Percentiles rank a stretch among this genome's conserved stretches.
These are phyloP conservation scores for Argynnis bischoffii DNA, from an alignment of 2,888 invertebrate genomes.

Conservation along the genomic window DNA sequence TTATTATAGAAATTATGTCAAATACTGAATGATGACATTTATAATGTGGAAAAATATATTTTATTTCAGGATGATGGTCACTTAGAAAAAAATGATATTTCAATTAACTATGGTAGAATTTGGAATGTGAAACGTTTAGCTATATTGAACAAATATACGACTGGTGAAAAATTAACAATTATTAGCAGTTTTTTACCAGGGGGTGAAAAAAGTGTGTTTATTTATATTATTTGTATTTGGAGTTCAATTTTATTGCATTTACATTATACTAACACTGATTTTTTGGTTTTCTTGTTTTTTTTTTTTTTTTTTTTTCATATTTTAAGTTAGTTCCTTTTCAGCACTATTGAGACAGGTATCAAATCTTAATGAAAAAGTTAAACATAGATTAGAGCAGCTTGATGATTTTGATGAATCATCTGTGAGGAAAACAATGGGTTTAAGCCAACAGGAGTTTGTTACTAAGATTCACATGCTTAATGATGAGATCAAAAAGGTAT, in stretches of 20 bases:
- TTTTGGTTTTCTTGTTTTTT: slow-evolving; percentile 26
- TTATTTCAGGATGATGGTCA: slow-evolving; percentile 51
- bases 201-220: slow-evolving; percentile 87
- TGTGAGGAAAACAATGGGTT: slow-evolving; percentile 92
- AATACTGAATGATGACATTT: too few relatives aligned
- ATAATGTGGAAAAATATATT: not conserved
- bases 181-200: slow-evolving; percentile 93
- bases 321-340: slow-evolving; percentile 82
- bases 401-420: slow-evolving; percentile 97
- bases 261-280: slow-evolving; percentile 24
- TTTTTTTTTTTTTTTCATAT: slow-evolving; percentile 53
- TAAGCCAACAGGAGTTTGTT: slow-evolving; percentile 96
- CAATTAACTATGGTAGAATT: slow-evolving; percentile 84
- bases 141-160: slow-evolving; percentile 95
- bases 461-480: slow-evolving; percentile 94
- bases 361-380: slow-evolving; percentile 92
- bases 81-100: slow-evolving; percentile 50
- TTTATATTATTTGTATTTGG: slow-evolving; percentile 18
- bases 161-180: slow-evolving; percentile 95
- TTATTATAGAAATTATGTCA: too few relatives aligned
- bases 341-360: slow-evolving; percentile 91
- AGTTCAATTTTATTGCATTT: not conserved
- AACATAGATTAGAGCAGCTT: slow-evolving; percentile 94
- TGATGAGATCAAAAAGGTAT: slow-evolving; percentile 89
- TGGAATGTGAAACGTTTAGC: slow-evolving; percentile 89